These are phyloP conservation scores for Callinectes sapidus DNA, from an alignment of 2,888 invertebrate species.

Conservation along the genomic window DNA sequence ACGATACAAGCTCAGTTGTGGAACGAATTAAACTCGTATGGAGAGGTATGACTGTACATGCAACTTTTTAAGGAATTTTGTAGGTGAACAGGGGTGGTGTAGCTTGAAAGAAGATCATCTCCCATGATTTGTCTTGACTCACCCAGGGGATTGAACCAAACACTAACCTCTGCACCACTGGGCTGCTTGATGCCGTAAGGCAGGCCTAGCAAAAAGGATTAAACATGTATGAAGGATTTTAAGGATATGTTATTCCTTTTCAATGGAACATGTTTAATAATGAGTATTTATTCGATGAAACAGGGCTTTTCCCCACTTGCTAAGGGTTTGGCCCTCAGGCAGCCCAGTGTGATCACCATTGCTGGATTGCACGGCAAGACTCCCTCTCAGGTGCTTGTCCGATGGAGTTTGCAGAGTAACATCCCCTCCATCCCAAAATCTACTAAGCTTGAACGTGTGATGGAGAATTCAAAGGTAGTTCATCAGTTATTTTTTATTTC, in stretches of 20 bases:
- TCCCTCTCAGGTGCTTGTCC: conserved; percentile 76
- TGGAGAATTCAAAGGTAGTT: conserved; percentile 75
- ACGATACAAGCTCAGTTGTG: too few relatives aligned
- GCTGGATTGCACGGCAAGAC: conserved; percentile 74
- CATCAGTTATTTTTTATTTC: not conserved
- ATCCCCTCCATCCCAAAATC: conserved; percentile 76
- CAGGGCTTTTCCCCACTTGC: conserved; percentile 77
- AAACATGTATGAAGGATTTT: not conserved
- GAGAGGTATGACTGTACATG: too few relatives aligned
- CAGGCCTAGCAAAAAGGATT: not conserved
- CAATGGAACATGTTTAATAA: not conserved
- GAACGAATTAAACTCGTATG: too few relatives aligned
- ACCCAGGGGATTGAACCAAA: too few relatives aligned
- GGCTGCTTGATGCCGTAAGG: too few relatives aligned
- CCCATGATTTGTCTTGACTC: too few relatives aligned
- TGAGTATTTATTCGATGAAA: conserved; percentile 52
- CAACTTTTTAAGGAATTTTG: not conserved
- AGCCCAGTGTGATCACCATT: conserved; percentile 73
- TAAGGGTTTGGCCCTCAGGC: conserved; percentile 75
- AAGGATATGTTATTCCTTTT: not conserved
- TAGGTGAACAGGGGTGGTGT: too few relatives aligned
- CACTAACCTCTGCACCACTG: too few relatives aligned
- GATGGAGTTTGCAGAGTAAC: conserved; percentile 76
- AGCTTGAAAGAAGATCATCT: too few relatives aligned
- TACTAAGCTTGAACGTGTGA: conserved; percentile 74